Conservation (phyloP, 1,140 invertebrate genomes). For the Rhagoletis pomonella region DNA sequence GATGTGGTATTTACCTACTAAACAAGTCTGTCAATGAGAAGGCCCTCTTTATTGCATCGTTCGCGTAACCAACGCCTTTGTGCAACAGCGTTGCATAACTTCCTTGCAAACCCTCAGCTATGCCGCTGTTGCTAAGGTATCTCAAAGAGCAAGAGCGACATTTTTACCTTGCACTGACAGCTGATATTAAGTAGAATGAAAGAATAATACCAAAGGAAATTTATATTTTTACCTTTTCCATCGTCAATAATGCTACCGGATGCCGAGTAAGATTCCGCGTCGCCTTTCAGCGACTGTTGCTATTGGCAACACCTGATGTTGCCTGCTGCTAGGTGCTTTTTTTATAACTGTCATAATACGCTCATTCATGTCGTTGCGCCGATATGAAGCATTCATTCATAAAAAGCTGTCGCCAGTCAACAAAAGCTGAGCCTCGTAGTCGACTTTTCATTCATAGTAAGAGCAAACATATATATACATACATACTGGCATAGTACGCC, state of each 20-base stretch:
- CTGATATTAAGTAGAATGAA: neutral
- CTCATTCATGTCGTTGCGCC: constrained; percentile 10
- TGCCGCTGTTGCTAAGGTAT: neutral
- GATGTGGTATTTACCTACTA: too few species aligned
- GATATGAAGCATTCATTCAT: constrained; percentile 17
- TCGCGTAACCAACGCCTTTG: too few species aligned
- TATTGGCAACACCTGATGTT: neutral
- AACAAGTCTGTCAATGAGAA: too few species aligned
- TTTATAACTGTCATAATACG: constrained; percentile 2
- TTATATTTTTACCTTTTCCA: neutral
- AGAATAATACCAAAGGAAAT: neutral
- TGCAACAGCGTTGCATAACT: too few species aligned
- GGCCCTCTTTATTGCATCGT: too few species aligned
- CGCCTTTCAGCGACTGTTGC: neutral
- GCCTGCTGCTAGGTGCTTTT: constrained; percentile 3
- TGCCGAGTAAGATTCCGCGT: neutral
- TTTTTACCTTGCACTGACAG: neutral
- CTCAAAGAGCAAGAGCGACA: neutral
- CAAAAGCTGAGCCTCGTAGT: neutral
- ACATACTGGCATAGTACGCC: neutral
- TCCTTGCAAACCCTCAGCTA: neutral
- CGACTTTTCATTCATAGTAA: neutral
- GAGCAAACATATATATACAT: neutral
- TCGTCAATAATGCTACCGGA: neutral
- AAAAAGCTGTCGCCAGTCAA: constrained; percentile 13